Evolutionary conservation across 2,113 vertebrate species (phyloP).

Genomic region (Urocitellus parryii): DNA sequence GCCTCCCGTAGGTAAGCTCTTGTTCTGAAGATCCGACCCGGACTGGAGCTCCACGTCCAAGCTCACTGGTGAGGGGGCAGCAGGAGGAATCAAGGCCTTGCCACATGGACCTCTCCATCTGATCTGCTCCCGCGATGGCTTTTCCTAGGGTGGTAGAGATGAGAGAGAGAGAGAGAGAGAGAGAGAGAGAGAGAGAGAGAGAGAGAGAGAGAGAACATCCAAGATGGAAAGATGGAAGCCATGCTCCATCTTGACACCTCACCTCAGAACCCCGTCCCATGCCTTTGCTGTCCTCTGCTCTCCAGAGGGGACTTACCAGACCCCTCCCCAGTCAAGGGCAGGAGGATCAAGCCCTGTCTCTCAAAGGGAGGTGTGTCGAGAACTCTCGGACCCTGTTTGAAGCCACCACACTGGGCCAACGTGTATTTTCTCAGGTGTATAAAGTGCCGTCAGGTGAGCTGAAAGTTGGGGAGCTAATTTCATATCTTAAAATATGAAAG

Average conservation of each 20-base stretch:
- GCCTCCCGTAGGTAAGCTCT: no score
- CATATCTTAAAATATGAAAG: neutral
- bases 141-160: neutral
- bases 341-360: neutral
- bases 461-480: neutral
- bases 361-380: neutral
- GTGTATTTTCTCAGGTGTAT: neutral
- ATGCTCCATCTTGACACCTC: neutral
- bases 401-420: neutral
- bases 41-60: neutral
- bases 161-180: neutral
- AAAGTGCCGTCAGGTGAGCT: neutral
- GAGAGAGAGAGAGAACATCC: no score
- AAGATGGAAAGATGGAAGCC: neutral
- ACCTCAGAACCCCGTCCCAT: neutral
- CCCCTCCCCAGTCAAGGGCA: rapidly evolving
- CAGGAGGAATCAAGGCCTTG: neutral
- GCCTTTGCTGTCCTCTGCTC: neutral
- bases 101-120: rapidly evolving
- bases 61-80: rapidly evolving
- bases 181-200: neutral
- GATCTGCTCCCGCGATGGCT: neutral
- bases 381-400: neutral
- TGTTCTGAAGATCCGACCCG: neutral
- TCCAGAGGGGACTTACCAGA: neutral